These are phyloP conservation scores for Antheraea assamensis DNA, from an alignment of 2,888 invertebrate species.

Conservation along the genomic window DNA sequence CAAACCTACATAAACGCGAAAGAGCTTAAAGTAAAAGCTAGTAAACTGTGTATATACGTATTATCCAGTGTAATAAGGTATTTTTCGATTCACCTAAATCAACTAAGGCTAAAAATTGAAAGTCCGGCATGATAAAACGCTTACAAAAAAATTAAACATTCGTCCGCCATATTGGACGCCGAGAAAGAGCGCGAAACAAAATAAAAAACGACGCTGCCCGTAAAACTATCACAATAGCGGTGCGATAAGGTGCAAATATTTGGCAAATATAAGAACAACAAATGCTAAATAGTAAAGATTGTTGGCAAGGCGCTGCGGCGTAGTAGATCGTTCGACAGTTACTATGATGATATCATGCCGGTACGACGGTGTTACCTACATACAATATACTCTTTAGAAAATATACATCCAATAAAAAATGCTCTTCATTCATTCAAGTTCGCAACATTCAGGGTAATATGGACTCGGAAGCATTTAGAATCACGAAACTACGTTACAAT, in stretches of 20 bases:
- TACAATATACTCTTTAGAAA: conserved; percentile 2
- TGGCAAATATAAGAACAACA: conserved; percentile 74
- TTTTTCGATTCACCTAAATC: too few species aligned
- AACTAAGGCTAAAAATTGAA: not conserved
- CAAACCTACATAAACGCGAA: too few species aligned
- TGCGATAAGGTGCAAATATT: conserved; percentile 71
- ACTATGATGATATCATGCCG: conserved; percentile 52
- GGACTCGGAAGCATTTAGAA: not conserved
- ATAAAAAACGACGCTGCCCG: conserved; percentile 59
- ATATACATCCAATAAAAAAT: conserved; percentile 1
- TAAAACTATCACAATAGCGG: conserved; percentile 64
- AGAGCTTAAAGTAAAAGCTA: too few species aligned
- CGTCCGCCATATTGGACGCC: conserved; percentile 49
- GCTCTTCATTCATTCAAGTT: not conserved
- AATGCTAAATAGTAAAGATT: conserved; percentile 65
- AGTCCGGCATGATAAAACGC: not conserved
- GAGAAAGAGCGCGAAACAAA: conserved; percentile 53
- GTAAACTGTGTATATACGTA: too few species aligned
- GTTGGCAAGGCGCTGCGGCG: conserved; percentile 60
- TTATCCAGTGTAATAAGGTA: too few species aligned
- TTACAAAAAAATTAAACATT: conserved; percentile 10
- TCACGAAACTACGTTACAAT: not conserved
- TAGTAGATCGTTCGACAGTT: conserved; percentile 45
- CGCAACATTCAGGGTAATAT: not conserved
- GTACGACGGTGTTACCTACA: conserved; percentile 36